These are phyloP conservation scores for Sula dactylatra DNA, from an alignment of 2,113 vertebrate genomes.

Conservation along the genomic window DNA sequence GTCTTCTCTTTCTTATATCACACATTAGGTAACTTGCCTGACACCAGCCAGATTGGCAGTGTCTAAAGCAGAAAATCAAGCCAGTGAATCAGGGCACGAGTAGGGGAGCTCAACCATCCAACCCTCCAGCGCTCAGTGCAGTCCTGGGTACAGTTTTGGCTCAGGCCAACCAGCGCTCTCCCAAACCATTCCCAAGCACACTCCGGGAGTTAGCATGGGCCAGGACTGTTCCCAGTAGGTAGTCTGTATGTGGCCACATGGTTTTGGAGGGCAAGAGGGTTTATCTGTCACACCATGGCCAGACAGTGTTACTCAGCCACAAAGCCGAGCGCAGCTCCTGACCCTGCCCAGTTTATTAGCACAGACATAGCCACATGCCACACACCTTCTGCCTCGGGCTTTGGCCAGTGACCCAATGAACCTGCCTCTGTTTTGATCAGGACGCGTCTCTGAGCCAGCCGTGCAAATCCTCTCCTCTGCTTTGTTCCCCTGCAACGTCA, in stretches of 20 bases:
- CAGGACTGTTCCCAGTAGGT: background rate
- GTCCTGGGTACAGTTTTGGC: background rate
- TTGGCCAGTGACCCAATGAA: background rate
- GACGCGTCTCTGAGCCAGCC: background rate
- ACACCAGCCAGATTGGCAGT: background rate
- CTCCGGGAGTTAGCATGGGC: background rate
- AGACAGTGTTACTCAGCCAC: background rate
- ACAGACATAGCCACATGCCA: background rate
- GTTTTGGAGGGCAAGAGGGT: background rate
- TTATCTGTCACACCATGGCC: background rate
- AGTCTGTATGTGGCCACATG: background rate
- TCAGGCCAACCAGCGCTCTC: background rate
- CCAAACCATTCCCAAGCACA: background rate
- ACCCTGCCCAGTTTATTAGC: background rate
- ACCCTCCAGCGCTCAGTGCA: background rate
- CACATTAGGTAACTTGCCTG: background rate
- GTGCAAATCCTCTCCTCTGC: background rate
- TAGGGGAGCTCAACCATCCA: background rate
- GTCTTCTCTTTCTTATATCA: background rate
- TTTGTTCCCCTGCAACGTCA: background rate
- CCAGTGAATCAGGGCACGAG: background rate
- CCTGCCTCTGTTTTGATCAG: background rate
- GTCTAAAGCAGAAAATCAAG: conserved; percentile 2
- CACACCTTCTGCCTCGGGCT: background rate
- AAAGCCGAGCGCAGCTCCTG: background rate